Conservation (phyloP, 2,113 vertebrate species). For the Brachionichthys hirsutus region DNA sequence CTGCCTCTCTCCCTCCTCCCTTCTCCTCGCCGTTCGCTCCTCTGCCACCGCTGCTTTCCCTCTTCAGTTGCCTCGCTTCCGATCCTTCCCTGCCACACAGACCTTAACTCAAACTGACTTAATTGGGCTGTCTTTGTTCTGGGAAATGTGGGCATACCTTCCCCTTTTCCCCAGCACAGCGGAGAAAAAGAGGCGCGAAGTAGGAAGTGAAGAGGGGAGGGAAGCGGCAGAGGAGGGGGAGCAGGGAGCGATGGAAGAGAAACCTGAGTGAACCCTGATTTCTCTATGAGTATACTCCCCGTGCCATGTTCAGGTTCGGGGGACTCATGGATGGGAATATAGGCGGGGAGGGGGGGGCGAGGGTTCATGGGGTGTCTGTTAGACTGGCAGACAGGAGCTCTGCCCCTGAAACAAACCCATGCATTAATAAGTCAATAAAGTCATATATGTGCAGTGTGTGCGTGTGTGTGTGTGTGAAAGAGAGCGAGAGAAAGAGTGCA, state of each 20-base stretch:
- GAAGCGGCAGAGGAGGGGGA: constrained; percentile 13
- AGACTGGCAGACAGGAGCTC: constrained; percentile 68
- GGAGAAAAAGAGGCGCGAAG: constrained; percentile 18
- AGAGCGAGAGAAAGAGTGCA: constrained; percentile 10
- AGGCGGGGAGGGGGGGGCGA: constrained; percentile 43
- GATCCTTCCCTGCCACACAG: constrained; percentile 65
- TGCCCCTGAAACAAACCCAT: constrained; percentile 74
- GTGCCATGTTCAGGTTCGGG: constrained; percentile 34
- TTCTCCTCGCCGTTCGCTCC: constrained; percentile 36
- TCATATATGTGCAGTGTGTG: constrained; percentile 36
- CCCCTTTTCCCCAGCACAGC: constrained; percentile 49
- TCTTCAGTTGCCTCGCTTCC: constrained; percentile 50
- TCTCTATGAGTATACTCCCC: constrained; percentile 21
- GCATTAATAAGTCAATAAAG: constrained; percentile 78
- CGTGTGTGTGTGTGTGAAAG: constrained; percentile 19
- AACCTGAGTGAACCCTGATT: constrained; percentile 41
- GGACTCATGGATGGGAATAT: constrained; percentile 11
- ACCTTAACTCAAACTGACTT: constrained; percentile 82
- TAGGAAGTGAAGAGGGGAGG: constrained; percentile 35
- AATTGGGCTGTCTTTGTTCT: constrained; percentile 82
- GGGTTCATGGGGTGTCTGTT: constrained; percentile 59
- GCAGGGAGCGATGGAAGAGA: constrained; percentile 29
- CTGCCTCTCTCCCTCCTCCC: constrained; percentile 53
- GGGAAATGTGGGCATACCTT: constrained; percentile 76
- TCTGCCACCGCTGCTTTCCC: constrained; percentile 33